phyloP scores from a whole-genome alignment of 2,113 vertebrate species.

The Epinephelus moara region DNA sequence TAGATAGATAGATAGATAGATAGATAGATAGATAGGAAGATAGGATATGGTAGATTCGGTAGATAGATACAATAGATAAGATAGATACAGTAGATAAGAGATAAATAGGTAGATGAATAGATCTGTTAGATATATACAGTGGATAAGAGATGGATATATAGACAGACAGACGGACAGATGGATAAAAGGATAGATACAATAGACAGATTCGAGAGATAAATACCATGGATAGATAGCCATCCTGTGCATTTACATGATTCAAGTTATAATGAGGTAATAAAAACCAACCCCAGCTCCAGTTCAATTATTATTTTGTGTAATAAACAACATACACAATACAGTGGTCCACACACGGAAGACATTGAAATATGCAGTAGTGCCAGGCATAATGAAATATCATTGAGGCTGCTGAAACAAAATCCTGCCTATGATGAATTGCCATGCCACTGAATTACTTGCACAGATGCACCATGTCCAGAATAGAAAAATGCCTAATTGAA shows the following conservation, averaged over 20 bases:
- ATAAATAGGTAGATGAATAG: no score
- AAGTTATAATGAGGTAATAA: neutral
- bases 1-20: no score
- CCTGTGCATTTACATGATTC: neutral
- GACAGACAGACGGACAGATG: neutral
- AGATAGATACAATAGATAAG: no score
- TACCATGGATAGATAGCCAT: neutral
- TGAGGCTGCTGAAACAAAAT: conserved; percentile 40
- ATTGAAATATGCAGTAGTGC: conserved; percentile 12
- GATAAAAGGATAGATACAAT: no score
- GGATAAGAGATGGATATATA: no score
- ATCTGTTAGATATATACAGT: no score
- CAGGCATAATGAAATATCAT: conserved; percentile 23
- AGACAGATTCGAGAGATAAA: no score
- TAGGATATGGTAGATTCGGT: no score
- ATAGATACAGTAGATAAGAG: no score
- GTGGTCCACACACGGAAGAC: conserved; percentile 1
- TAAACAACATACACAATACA: neutral
- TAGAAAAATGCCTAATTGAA: conserved; percentile 34
- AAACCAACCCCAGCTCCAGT: neutral
- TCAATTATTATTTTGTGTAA: neutral
- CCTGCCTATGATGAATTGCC: conserved; percentile 43
- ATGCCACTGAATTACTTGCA: conserved; percentile 39
- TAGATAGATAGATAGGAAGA: no score
- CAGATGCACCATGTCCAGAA: conserved; percentile 35